Percentiles rank a stretch among this genome's conserved stretches.
Evolutionary conservation across 2,888 invertebrate species (phyloP).

Genomic region (Thelaira solivaga): DNA sequence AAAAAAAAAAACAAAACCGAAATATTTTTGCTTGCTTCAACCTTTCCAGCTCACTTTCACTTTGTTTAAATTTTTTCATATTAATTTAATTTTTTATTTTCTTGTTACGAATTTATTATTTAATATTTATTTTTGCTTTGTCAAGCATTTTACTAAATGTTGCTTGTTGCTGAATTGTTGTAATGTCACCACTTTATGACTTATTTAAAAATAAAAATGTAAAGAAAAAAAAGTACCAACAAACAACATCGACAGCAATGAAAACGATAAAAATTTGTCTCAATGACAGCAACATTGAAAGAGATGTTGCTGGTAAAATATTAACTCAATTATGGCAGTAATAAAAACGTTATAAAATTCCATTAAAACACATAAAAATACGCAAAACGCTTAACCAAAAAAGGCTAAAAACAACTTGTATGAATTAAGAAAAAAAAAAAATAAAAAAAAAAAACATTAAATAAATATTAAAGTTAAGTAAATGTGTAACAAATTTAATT

Average conservation of each 20-base stretch:
- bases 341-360: neutral
- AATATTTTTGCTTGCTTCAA: too few species aligned
- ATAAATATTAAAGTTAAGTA: too few species aligned
- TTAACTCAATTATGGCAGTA: slow-evolving; percentile 31
- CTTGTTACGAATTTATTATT: too few species aligned
- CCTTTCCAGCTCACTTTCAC: too few species aligned
- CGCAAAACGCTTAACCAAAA: neutral
- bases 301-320: slow-evolving; percentile 17
- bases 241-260: neutral
- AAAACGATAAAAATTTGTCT: slow-evolving; percentile 1
- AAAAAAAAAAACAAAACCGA: too few species aligned
- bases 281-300: slow-evolving; percentile 20
- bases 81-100: too few species aligned
- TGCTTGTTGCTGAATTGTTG: slow-evolving; percentile 18
- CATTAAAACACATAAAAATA: neutral
- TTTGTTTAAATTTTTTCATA: too few species aligned
- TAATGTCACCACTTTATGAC: slow-evolving; percentile 48
- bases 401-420: too few species aligned
- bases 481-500: too few species aligned
- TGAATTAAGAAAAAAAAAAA: too few species aligned
- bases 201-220: slow-evolving; percentile 1
- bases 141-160: slow-evolving; percentile 10
- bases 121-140: too few species aligned
- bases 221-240: neutral
- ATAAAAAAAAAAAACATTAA: too few species aligned